Conservation (phyloP, 2,113 vertebrate species). For the Channa maculata region DNA sequence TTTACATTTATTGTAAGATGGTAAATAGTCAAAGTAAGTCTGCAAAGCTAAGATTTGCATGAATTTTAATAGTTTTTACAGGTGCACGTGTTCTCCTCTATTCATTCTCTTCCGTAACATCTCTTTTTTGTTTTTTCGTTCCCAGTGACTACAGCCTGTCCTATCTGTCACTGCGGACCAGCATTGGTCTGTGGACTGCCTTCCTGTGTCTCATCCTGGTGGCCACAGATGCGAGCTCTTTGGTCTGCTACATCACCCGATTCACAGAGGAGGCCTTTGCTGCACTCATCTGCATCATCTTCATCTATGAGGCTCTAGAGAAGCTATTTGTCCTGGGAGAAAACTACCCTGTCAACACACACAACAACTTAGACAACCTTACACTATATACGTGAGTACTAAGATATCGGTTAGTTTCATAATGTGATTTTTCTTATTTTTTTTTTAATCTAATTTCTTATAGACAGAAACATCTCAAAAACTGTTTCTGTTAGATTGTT, state of each 20-base stretch:
- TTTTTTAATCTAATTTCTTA: too few species aligned
- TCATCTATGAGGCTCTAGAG: constrained; percentile 96
- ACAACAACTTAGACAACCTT: constrained; percentile 88
- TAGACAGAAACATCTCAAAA: too few species aligned
- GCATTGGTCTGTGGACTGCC: constrained; percentile 95
- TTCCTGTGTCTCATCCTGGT: constrained; percentile 93
- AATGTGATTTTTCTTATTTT: too few species aligned
- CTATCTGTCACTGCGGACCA: constrained; percentile 92
- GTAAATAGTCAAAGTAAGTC: background rate
- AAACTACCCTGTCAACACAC: constrained; percentile 90
- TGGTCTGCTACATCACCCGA: constrained; percentile 96
- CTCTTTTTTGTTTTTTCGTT: constrained; percentile 19
- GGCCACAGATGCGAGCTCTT: constrained; percentile 94
- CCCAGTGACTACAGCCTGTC: constrained; percentile 90
- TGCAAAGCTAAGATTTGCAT: background rate
- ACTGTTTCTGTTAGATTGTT: too few species aligned
- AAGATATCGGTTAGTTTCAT: background rate
- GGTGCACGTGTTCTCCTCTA: background rate
- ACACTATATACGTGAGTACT: constrained; percentile 91
- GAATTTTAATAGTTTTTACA: background rate
- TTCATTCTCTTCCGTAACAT: background rate
- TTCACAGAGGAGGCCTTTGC: constrained; percentile 97
- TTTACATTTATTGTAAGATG: background rate
- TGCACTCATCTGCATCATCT: constrained; percentile 97
- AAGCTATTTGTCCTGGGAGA: constrained; percentile 94